Evolutionary conservation across 2,113 vertebrate species (phyloP), one percentile per base, ranked within the genome.

Genomic region (Corythornis madagascariensis): DNA sequence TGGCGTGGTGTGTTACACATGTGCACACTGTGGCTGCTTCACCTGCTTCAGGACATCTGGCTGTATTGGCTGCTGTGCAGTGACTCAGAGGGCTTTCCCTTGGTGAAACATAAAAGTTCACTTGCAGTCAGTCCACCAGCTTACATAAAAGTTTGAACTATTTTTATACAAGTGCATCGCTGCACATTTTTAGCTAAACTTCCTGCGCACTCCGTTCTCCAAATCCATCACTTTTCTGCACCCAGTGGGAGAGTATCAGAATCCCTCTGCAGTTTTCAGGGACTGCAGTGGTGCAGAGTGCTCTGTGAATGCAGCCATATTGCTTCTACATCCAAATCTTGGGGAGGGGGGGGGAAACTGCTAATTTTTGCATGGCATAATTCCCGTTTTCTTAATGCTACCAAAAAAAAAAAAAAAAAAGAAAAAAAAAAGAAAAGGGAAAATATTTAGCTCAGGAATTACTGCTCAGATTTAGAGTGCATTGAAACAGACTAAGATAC

Each of bases 81-180:
- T 66, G 83, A 82, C 70, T 90, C 83, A 92, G 65, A 90, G 80
- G 77, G 76, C 79, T 96, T 94, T 94, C 83, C 79, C 73, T 72
- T 73, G 66, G 70, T 69, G 73, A 29, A 84, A 67, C 33, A 65
- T 69, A 43, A 35, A 88, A 86, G 73, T 93, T 96, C 88, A 84
- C 35, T 90, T 65, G 55, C 40, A 43, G 60, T 86, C 40, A 50
- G 60, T 83, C 65, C 63, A 70, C 84, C 83, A 78, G 42, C 59
- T 94, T 94, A 94, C 1, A 1, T 90, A 86, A 93, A 95, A 91
- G 66, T 88, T 72, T 47, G 61, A 67, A 82, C 77, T 96, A 84
- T 93, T 94, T 93, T 88, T 92, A 77, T 83, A 79, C 57, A 67
- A 76, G 71, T 56, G 86, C 52, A 69, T 83, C 80, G 60, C 59